Conservation (phyloP, 2,888 invertebrate genomes). For the Noctuana brunneofusca region DNA sequence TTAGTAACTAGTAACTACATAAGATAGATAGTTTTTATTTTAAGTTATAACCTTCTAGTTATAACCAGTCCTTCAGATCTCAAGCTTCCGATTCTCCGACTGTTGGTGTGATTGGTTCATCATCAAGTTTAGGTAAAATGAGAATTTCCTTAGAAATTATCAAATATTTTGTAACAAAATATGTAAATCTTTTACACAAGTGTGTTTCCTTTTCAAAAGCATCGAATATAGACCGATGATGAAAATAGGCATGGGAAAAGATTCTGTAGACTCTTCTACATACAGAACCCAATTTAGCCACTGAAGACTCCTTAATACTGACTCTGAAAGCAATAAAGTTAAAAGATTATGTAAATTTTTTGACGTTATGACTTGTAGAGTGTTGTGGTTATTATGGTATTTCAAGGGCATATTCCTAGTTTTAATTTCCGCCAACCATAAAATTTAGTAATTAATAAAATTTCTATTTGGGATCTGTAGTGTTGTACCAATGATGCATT, state of each 20-base stretch:
- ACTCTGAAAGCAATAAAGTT: slow-evolving; percentile 86
- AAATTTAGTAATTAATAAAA: no score
- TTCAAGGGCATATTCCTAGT: no score
- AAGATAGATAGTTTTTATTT: no score
- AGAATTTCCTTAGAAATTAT: slow-evolving; percentile 99
- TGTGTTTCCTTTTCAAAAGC: slow-evolving; percentile 98
- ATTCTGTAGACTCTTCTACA: slow-evolving; percentile 99
- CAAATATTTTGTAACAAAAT: slow-evolving; percentile 98
- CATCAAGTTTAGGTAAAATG: slow-evolving; percentile 97
- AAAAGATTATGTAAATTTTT: neutral
- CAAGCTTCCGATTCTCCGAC: slow-evolving; percentile 80
- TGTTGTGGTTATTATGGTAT: no score
- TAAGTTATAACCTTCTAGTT: neutral
- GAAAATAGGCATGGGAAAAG: slow-evolving; percentile 99
- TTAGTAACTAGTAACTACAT: no score
- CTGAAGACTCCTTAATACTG: slow-evolving; percentile 99
- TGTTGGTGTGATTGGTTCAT: slow-evolving; percentile 84
- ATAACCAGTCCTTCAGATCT: slow-evolving; percentile 43
- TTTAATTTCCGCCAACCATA: no score
- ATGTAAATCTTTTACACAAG: slow-evolving; percentile 97
- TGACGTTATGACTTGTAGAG: no score
- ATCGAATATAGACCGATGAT: slow-evolving; percentile 98
- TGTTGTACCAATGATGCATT: no score
- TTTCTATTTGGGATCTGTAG: no score
- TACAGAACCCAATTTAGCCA: slow-evolving; percentile 98